These are phyloP conservation scores for Callopanchax toddi DNA, from an alignment of 2,113 vertebrate species.

Conservation along the genomic window DNA sequence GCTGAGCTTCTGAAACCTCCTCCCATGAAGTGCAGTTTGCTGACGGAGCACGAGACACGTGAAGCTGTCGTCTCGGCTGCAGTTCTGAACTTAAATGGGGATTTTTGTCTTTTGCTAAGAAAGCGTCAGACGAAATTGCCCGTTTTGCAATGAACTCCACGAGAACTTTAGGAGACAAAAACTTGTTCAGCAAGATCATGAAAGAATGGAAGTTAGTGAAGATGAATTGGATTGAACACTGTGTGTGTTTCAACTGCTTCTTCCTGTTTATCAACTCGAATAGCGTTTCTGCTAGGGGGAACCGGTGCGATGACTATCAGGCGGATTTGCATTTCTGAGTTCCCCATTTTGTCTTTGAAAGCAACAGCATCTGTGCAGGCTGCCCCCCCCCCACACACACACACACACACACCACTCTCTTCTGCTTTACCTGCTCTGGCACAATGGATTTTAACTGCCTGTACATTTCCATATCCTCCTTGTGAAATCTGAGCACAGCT, in stretches of 20 bases:
- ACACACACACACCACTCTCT: slow-evolving; percentile 37
- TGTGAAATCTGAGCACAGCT: background rate
- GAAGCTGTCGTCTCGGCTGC: slow-evolving; percentile 22
- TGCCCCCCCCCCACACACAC: slow-evolving; percentile 27
- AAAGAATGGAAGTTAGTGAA: background rate
- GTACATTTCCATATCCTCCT: slow-evolving; percentile 29
- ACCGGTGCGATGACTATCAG: slow-evolving; percentile 60
- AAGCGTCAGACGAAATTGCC: slow-evolving; percentile 11
- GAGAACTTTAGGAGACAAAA: background rate
- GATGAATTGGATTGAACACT: slow-evolving; percentile 17
- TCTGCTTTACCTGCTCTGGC: slow-evolving; percentile 68
- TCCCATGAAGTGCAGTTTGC: slow-evolving; percentile 24
- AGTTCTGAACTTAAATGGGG: slow-evolving; percentile 49
- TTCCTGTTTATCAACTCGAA: slow-evolving; percentile 62
- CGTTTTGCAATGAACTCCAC: background rate
- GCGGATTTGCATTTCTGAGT: slow-evolving; percentile 77
- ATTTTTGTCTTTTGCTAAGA: slow-evolving; percentile 27
- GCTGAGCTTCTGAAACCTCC: slow-evolving; percentile 30
- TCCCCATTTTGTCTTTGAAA: slow-evolving; percentile 71
- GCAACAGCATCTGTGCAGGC: slow-evolving; percentile 47
- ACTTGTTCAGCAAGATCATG: background rate
- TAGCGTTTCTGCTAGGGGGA: slow-evolving; percentile 62
- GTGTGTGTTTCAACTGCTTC: slow-evolving; percentile 18
- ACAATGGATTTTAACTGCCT: slow-evolving; percentile 34
- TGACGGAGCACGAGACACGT: slow-evolving; percentile 47